Conservation (phyloP, 2,113 vertebrate species). For the Leucoraja erinaceus region DNA sequence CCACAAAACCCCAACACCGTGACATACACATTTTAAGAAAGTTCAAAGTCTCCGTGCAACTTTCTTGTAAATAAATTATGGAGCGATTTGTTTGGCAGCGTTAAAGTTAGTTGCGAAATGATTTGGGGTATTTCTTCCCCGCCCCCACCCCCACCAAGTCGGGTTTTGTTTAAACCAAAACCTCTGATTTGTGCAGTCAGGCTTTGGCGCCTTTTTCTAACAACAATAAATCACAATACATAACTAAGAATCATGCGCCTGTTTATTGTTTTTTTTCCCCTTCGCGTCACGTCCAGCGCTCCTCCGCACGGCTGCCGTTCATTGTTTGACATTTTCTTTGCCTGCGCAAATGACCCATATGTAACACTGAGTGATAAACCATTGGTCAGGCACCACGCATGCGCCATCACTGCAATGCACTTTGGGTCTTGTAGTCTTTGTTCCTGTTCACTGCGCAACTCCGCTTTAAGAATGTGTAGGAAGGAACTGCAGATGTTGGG, state of each 20-base stretch:
- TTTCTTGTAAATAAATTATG: not conserved
- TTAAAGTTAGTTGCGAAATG: slow-evolving; percentile 15
- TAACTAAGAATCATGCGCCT: slow-evolving; percentile 27
- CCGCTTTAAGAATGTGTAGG: no score
- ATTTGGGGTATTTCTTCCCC: not conserved
- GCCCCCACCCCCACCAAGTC: not conserved
- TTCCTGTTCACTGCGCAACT: slow-evolving; percentile 6
- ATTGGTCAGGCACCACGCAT: not conserved
- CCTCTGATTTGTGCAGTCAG: not conserved
- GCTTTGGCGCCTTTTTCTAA: slow-evolving; percentile 28
- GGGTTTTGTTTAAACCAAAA: not conserved
- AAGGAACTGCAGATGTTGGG: no score
- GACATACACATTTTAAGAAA: not conserved
- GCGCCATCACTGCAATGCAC: not conserved
- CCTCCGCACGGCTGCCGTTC: slow-evolving; percentile 12
- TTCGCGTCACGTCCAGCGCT: slow-evolving; percentile 23
- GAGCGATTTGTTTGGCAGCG: not conserved
- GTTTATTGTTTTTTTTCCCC: not conserved
- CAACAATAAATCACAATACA: slow-evolving; percentile 26
- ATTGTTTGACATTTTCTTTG: slow-evolving; percentile 32
- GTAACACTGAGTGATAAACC: slow-evolving; percentile 7
- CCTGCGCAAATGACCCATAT: slow-evolving; percentile 27
- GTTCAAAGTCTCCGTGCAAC: slow-evolving; percentile 11
- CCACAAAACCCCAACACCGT: not conserved
- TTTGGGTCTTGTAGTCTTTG: slow-evolving; percentile 16